These are phyloP conservation scores for Coleophora deauratella DNA, from an alignment of 2,888 invertebrate species.

Conservation along the genomic window DNA sequence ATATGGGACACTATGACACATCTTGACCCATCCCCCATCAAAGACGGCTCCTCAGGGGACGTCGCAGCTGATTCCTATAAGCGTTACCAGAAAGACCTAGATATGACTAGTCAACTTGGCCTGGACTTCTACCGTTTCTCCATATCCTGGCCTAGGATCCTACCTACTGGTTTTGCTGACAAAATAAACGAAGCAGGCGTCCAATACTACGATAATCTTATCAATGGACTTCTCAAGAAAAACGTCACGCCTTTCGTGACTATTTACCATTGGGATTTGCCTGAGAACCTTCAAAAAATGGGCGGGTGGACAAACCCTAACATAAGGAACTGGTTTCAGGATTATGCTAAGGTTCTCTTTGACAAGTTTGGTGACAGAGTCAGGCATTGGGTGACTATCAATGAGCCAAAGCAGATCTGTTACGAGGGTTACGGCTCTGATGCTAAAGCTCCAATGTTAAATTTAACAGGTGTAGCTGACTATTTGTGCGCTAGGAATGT, in stretches of 20 bases:
- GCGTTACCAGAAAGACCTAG: conserved; percentile 68
- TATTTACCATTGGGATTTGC: conserved; percentile 78
- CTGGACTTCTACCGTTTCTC: conserved; percentile 74
- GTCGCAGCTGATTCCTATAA: conserved; percentile 79
- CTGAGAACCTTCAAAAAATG: conserved; percentile 63
- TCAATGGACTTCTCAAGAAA: conserved; percentile 69
- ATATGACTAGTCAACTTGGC: conserved; percentile 51
- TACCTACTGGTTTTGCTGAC: conserved; percentile 73
- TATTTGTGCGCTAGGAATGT: conserved; percentile 72
- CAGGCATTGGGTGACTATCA: conserved; percentile 73
- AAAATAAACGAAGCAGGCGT: conserved; percentile 74
- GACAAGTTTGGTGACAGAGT: conserved; percentile 60
- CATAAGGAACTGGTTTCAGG: conserved; percentile 67
- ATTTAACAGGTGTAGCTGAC: conserved; percentile 51
- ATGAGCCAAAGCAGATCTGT: conserved; percentile 67
- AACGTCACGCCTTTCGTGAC: conserved; percentile 75
- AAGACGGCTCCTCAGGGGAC: conserved; percentile 61
- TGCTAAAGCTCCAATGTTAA: conserved; percentile 41
- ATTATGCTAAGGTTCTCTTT: conserved; percentile 70
- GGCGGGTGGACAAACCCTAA: conserved; percentile 76
- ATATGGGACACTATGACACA: conserved; percentile 68
- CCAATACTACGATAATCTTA: conserved; percentile 76
- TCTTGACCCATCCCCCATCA: conserved; percentile 29
- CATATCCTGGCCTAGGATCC: conserved; percentile 77
- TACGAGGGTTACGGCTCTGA: conserved; percentile 43